These are phyloP conservation scores for Drosophila auraria DNA, from an alignment of 1,140 invertebrate species.

Conservation along the genomic window DNA sequence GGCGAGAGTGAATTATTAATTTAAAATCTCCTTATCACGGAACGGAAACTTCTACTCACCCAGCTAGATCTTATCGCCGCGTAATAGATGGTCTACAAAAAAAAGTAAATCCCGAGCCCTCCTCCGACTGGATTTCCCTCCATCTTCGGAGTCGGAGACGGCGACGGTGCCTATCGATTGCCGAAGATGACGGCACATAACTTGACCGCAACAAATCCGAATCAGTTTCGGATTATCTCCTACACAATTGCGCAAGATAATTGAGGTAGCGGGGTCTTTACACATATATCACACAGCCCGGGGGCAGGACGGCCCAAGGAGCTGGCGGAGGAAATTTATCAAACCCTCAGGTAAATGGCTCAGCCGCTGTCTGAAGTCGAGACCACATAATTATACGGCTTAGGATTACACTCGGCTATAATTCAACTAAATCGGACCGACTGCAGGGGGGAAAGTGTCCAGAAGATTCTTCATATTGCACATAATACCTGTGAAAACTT, in stretches of 20 bases:
- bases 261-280: constrained; percentile 24
- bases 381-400: constrained; percentile 44
- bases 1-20: constrained; percentile 61
- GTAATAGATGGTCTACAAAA: constrained; percentile 54
- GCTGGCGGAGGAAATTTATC: constrained; percentile 26
- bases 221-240: constrained; percentile 41
- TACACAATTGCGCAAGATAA: constrained; percentile 38
- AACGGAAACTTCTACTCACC: constrained; percentile 55
- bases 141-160: not conserved
- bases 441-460: not conserved
- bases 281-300: constrained; percentile 23
- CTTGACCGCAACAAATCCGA: constrained; percentile 41
- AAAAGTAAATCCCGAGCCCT: not conserved
- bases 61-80: constrained; percentile 54
- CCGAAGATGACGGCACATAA: constrained; percentile 40
- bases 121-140: not conserved
- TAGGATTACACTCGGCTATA: constrained; percentile 26
- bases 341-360: constrained; percentile 33
- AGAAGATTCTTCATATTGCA: not conserved
- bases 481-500: not conserved
- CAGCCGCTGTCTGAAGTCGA: constrained; percentile 27
- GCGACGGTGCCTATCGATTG: constrained; percentile 17
- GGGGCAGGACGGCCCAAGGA: constrained; percentile 7
- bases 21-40: constrained; percentile 66
- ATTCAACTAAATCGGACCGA: constrained; percentile 29